Percentiles rank a stretch among this genome's conserved stretches.
phyloP scores from a whole-genome alignment of 2,888 invertebrate species.

The Blastobasis adustella region DNA sequence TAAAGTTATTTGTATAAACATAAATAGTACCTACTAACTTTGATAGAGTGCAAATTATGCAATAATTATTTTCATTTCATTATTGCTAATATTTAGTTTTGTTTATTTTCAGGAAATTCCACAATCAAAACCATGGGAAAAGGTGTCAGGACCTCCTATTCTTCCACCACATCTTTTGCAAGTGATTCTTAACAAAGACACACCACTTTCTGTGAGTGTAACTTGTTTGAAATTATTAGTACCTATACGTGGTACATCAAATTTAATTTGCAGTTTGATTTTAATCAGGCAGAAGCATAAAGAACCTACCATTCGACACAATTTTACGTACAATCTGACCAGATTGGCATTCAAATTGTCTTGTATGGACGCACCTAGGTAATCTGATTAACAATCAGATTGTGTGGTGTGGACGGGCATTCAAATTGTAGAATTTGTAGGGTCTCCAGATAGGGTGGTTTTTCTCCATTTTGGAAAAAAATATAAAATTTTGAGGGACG shows the following conservation, averaged over 20 bases:
- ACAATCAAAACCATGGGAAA: conserved; percentile 93
- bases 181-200: conserved; percentile 99
- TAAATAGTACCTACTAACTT: neutral
- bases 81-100: neutral
- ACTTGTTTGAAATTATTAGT: conserved; percentile 2
- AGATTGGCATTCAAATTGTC: no score
- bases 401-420: no score
- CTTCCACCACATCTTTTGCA: conserved; percentile 98
- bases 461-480: no score
- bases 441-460: no score
- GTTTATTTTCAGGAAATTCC: conserved; percentile 83
- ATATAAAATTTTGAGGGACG: no score
- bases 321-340: no score
- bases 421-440: no score
- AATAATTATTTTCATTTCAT: neutral
- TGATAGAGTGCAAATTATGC: neutral
- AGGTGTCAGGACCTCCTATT: conserved; percentile 95
- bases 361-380: no score
- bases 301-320: no score
- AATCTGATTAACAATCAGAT: no score
- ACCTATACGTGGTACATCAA: neutral
- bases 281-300: no score
- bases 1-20: conserved; percentile 12
- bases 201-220: conserved; percentile 89
- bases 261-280: no score